A percentile compares a stretch with the other conserved stretches of the same genome.
Evolutionary conservation across 2,888 invertebrate genomes (phyloP).

Genomic region (Apamea crenata): DNA sequence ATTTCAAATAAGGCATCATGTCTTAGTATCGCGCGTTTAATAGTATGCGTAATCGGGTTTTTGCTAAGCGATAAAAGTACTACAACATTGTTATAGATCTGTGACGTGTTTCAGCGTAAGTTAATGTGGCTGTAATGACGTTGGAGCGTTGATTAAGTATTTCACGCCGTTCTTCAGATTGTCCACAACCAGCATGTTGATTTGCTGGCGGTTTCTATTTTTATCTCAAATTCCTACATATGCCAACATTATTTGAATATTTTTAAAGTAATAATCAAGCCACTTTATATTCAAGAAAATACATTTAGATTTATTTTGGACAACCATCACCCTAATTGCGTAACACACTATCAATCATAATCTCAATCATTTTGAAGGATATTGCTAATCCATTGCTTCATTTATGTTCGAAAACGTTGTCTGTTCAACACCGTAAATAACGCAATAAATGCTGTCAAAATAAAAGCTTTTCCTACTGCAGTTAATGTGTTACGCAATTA

Average conservation of each 20-base stretch:
- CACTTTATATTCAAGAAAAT: not conserved
- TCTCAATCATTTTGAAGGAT: not conserved
- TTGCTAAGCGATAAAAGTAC: constrained; percentile 20
- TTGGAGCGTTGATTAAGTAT: constrained; percentile 13
- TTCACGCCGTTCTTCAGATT: constrained; percentile 31
- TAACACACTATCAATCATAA: not conserved
- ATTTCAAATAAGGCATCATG: constrained; percentile 18
- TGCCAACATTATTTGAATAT: constrained; percentile 11
- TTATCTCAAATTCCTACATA: constrained; percentile 11
- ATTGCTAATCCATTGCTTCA: not conserved
- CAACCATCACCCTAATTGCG: not conserved
- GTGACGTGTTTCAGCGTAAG: constrained; percentile 35
- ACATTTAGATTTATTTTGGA: not conserved
- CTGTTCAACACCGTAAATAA: not conserved
- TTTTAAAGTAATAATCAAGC: not conserved
- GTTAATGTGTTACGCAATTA: not conserved
- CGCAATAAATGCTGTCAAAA: not conserved
- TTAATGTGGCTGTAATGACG: constrained; percentile 39
- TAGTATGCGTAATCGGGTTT: constrained; percentile 27
- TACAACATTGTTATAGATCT: constrained; percentile 39
- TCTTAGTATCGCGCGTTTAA: constrained; percentile 15
- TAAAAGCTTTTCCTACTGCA: not conserved
- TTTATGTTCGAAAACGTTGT: too few relatives aligned
- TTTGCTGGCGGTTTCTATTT: constrained; percentile 22
- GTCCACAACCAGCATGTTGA: constrained; percentile 9